Evolutionary conservation across 2,888 invertebrate genomes (phyloP), one percentile per base, ranked within the genome.

Genomic region (Alsophila aescularia): DNA sequence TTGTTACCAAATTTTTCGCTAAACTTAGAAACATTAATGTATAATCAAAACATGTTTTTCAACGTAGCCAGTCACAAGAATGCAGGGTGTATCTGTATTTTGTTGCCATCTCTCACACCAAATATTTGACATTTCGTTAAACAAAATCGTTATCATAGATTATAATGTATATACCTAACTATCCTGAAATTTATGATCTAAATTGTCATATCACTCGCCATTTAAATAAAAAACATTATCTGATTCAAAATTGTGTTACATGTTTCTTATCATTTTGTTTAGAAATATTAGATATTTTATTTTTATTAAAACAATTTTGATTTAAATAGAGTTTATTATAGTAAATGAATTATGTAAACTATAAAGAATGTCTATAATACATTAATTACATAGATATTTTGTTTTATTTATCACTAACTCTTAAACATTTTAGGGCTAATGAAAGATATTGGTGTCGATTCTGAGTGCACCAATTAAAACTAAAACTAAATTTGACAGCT

Each of bases 181-280:
- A 66, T 69, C 72, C 72, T 62, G 70, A 74, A n/a, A n/a, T 27
- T 27, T 65, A 74, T 75, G 72, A 65, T 60, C 59, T 55, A 71
- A 82, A 72, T 80, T 56, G 88, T 93, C 93, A 94, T 93, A 93
- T 93, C 93, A 93, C 92, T 92, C 86, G 89, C 91, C 92, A 90
- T 83, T 90, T 92, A 82, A 90, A 83, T 73, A 77, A 85, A 81
- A 83, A 80, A 73, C 81, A 82, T 85, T 78, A 27, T 47, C 13
- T 31, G 76, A 81, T 76, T 73, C 74, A 70, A 54, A 27, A 43
- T 82, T 89, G 73, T 78, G 79, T 84, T 84, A 72, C 73, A 77
- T 53, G 57, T 72, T 75, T 72, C 73, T 70, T 73, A 67, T 62
- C 49, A 77, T 80, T 81, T 81, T 80, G 73, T 83, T 86, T 79